phyloP scores from a whole-genome alignment of 2,888 invertebrate species.

The Drosophila kambysellisi region DNA sequence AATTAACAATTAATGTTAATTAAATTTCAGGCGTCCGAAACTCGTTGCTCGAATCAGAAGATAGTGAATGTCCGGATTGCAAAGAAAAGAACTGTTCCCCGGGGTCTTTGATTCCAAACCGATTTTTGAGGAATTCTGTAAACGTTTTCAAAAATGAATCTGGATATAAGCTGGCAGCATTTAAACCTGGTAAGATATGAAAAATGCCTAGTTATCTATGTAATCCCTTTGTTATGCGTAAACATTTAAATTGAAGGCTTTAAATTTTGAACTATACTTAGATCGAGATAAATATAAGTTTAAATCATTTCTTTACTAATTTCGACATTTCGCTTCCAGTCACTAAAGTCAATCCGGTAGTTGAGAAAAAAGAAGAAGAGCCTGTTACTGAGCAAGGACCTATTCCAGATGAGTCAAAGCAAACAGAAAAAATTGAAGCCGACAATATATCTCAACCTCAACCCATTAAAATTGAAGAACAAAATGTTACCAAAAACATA shows the following conservation, averaged over 20 bases:
- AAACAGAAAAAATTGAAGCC: slow-evolving; percentile 8
- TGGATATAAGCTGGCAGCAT: slow-evolving; percentile 88
- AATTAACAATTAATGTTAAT: neutral
- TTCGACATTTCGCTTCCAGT: slow-evolving; percentile 18
- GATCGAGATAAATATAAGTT: neutral
- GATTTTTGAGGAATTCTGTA: slow-evolving; percentile 95
- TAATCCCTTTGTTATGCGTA: neutral
- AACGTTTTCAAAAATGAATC: slow-evolving; percentile 96
- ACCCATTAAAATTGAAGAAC: slow-evolving; percentile 11
- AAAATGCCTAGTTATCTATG: neutral
- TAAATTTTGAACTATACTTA: neutral
- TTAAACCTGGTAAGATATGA: slow-evolving; percentile 62
- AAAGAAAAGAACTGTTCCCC: slow-evolving; percentile 97
- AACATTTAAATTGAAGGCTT: neutral
- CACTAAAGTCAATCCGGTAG: slow-evolving; percentile 16
- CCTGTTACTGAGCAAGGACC: slow-evolving; percentile 8
- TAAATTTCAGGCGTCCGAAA: slow-evolving; percentile 91
- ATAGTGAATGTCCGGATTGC: slow-evolving; percentile 97
- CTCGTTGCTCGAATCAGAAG: slow-evolving; percentile 95
- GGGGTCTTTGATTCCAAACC: slow-evolving; percentile 95
- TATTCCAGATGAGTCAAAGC: slow-evolving; percentile 18
- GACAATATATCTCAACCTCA: neutral
- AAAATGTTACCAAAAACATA: neutral
- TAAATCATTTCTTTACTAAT: neutral
- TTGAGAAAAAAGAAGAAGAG: slow-evolving; percentile 38